phyloP scores from a whole-genome alignment of 2,797 vertebrate species.

The Echeneis naucrates region DNA sequence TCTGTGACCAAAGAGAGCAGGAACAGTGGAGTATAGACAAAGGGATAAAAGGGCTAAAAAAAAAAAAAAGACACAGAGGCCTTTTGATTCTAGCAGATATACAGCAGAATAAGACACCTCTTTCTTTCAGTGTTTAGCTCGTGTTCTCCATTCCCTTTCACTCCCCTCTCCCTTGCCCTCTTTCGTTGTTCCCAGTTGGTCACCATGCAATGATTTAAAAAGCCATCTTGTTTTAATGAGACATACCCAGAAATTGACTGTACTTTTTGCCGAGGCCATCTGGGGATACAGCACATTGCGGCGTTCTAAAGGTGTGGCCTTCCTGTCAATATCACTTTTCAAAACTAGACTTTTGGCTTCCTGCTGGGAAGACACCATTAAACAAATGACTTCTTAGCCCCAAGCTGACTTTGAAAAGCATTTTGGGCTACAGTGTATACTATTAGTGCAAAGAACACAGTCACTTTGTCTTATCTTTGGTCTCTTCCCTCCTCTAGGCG shows the following conservation, averaged over 20 bases:
- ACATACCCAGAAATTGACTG: slow-evolving; percentile 35
- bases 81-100: slow-evolving; percentile 71
- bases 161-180: slow-evolving; percentile 24
- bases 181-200: slow-evolving; percentile 49
- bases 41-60: slow-evolving; percentile 61
- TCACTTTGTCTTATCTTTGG: slow-evolving; percentile 77
- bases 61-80: slow-evolving; percentile 36
- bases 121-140: slow-evolving; percentile 46
- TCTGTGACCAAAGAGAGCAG: slow-evolving; percentile 55
- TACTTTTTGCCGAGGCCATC: slow-evolving; percentile 50
- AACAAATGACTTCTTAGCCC: slow-evolving; percentile 84
- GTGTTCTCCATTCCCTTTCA: slow-evolving; percentile 31
- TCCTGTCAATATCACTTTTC: slow-evolving; percentile 66
- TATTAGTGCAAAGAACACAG: slow-evolving; percentile 75
- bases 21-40: slow-evolving; percentile 60
- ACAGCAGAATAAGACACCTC: slow-evolving; percentile 32
- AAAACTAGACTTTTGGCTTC: slow-evolving; percentile 77
- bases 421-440: slow-evolving; percentile 67
- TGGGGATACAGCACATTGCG: slow-evolving; percentile 44
- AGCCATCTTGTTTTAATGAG: slow-evolving; percentile 56
- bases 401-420: slow-evolving; percentile 81
- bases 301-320: slow-evolving; percentile 62
- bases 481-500: slow-evolving; percentile 65
- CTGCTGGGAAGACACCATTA: slow-evolving; percentile 82
- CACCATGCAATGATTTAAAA: slow-evolving; percentile 55